Base-by-base conservation (phyloP, 1,140 invertebrate genomes). In the Zaprionus ornatus region DNA sequence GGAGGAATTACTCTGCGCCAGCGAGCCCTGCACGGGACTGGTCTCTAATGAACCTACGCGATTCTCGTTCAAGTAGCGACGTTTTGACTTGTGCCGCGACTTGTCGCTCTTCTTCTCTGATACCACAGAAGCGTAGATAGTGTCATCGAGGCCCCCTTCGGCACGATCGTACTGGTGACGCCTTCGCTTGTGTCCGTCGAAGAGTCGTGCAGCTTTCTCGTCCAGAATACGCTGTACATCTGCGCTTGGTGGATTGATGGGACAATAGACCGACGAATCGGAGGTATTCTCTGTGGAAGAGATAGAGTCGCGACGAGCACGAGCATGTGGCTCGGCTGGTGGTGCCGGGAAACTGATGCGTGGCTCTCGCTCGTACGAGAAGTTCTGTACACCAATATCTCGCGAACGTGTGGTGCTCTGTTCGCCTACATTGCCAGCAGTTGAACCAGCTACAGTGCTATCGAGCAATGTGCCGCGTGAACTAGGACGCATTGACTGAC, bases 221-320 rank as follows among this genome's bases (percentile, higher is more conserved):
- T 92, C 91, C 1, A 92, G 45, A 5, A 93, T 92, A 0, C 88
- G 78, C 55, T 93, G 91, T 23, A 93, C 80, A 77, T 92, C 92
- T 15, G 80, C 80, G 42, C 77, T 84, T 9, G 90, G 91, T 7
- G 88, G 83, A 75, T 92, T 91, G 1, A 93, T 92, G 19, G 92
- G 92, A 52, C 91, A 92, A 40, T 92, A 93, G 0, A 93, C 91
- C 13, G 92, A 93, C 0, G 92, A 93, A 56, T 93, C 92, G 0
- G 92, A 93, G 3, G 92, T 93, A 60, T 91, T 92, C 32, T 92
- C 84, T 0, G 87, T 80, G 5, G 92, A 92, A 0, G 81, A 90
- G 32, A 92, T 70, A 17, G 92, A 92, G 42, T 86, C 80, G 1
- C 80, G 80, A 9, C 90, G 78, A 9, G 79, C 64, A 15, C 77